Evolutionary conservation across 2,113 vertebrate genomes (phyloP).

Genomic region (Alosa alosa): DNA sequence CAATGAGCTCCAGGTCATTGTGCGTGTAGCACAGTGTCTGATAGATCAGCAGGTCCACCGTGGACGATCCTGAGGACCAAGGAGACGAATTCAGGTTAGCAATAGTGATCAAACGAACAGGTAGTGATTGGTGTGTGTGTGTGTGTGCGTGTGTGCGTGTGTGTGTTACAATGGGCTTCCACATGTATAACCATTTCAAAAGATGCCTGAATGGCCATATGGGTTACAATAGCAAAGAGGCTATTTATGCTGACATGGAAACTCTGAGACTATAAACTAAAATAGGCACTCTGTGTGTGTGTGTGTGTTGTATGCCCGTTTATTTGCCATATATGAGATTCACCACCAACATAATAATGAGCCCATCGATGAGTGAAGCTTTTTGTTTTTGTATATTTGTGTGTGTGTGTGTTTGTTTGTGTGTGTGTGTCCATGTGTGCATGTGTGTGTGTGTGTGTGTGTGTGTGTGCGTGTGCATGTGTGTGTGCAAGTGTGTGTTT

Average conservation of each 20-base stretch:
- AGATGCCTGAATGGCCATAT: background rate
- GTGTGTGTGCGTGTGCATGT: background rate
- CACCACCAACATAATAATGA: background rate
- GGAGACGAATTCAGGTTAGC: background rate
- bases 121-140: background rate
- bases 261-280: background rate
- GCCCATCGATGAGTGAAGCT: background rate
- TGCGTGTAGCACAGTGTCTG: conserved; percentile 93
- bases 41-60: conserved; percentile 90
- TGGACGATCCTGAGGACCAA: conserved; percentile 79
- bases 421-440: background rate
- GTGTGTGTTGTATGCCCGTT: background rate
- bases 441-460: conserved; percentile 15
- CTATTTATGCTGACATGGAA: background rate
- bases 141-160: background rate
- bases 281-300: conserved; percentile 7
- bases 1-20: conserved; percentile 78
- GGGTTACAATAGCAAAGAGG: background rate
- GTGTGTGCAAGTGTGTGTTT: conserved; percentile 18
- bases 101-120: background rate
- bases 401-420: background rate
- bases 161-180: background rate
- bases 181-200: background rate
- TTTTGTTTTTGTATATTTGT: background rate
- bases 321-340: background rate